These are phyloP conservation scores for Cataglyphis rosenhaueri DNA, from an alignment of 2,888 invertebrate genomes.

Conservation along the genomic window DNA sequence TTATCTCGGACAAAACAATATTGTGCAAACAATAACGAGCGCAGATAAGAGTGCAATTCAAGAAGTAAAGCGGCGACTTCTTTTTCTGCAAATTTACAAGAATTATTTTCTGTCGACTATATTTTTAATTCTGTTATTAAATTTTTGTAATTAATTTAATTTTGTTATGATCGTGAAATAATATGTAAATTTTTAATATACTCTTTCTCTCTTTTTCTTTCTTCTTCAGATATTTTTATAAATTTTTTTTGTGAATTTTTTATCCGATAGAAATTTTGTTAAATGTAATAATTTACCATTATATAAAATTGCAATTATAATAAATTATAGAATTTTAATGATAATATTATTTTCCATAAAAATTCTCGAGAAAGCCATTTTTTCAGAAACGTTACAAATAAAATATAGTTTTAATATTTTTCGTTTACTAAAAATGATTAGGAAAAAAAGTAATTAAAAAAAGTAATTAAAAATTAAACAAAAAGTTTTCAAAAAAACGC, in stretches of 20 bases:
- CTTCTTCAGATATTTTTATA: background rate
- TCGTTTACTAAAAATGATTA: background rate
- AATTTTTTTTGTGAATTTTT: background rate
- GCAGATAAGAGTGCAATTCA: constrained; percentile 74
- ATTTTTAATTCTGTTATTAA: background rate
- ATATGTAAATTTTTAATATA: background rate
- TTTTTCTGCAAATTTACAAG: constrained; percentile 43
- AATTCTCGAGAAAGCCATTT: background rate
- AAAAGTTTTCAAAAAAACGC: background rate
- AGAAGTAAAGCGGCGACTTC: constrained; percentile 51
- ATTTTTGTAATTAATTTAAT: background rate
- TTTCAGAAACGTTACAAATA: background rate
- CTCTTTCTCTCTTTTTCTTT: background rate
- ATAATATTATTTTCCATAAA: background rate
- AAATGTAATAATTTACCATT: background rate
- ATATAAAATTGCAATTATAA: background rate
- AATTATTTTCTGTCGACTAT: constrained; percentile 43
- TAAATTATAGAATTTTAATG: constrained; percentile 4
- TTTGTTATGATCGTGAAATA: background rate
- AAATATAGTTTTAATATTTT: background rate
- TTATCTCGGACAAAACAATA: constrained; percentile 78
- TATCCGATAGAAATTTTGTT: background rate
- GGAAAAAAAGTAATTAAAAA: background rate
- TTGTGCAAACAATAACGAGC: constrained; percentile 77
- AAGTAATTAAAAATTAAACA: background rate